Conservation (phyloP, 2,113 vertebrate species). For the Sinocyclocheilus anshuiensis region DNA sequence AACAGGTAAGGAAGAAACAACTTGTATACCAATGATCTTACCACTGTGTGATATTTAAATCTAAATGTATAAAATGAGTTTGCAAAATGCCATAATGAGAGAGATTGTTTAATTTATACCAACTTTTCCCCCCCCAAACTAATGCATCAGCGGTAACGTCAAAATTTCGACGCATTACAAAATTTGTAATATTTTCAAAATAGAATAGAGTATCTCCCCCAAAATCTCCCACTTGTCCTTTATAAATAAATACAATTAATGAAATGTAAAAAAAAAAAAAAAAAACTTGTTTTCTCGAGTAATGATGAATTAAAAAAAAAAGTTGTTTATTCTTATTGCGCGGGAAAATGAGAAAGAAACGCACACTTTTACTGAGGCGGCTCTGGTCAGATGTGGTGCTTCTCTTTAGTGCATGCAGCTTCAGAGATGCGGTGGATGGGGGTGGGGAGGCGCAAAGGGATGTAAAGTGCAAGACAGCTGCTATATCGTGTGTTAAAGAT, state of each 20-base stretch:
- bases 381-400: neutral
- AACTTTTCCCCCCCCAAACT: neutral
- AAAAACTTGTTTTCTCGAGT: neutral
- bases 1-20: slow-evolving; percentile 39
- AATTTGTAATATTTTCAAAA: neutral
- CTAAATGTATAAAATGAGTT: neutral
- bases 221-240: neutral
- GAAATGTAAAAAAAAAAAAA: neutral
- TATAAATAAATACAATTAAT: too few relatives aligned
- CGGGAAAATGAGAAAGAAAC: neutral
- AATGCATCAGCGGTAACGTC: neutral
- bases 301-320: neutral
- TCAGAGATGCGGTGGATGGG: slow-evolving; percentile 41
- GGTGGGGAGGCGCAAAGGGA: slow-evolving; percentile 7
- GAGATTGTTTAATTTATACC: neutral
- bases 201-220: neutral
- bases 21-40: neutral
- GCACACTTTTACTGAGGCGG: neutral
- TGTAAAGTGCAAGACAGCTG: neutral
- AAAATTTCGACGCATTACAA: too few relatives aligned
- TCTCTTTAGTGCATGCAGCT: slow-evolving; percentile 61
- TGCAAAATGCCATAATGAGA: neutral
- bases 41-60: neutral
- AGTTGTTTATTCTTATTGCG: neutral
- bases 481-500: neutral